Percentiles rank a stretch among this genome's conserved stretches.
These are phyloP conservation scores for Tachuris rubrigastra DNA, from an alignment of 2,113 vertebrate genomes.

Conservation along the genomic window DNA sequence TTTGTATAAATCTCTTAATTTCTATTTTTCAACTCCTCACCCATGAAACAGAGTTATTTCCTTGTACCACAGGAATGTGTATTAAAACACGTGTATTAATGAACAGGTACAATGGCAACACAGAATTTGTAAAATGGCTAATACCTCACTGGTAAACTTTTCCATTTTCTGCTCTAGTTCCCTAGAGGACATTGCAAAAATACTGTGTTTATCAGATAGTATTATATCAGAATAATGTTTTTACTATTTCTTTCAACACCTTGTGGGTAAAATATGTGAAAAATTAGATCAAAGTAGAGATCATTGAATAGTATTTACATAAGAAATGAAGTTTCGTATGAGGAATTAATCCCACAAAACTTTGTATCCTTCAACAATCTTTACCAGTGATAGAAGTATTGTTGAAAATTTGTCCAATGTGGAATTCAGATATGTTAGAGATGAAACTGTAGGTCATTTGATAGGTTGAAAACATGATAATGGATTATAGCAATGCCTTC, in stretches of 20 bases:
- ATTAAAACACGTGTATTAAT: background rate
- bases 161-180: background rate
- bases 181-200: background rate
- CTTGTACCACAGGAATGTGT: background rate
- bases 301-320: background rate
- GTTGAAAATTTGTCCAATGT: background rate
- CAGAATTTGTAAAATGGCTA: background rate
- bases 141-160: background rate
- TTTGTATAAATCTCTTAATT: slow-evolving; percentile 19
- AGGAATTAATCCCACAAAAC: background rate
- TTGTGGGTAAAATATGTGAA: background rate
- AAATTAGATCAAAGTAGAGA: background rate
- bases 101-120: background rate
- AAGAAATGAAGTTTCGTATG: background rate
- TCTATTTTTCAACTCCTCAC: slow-evolving; percentile 13
- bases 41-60: background rate
- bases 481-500: background rate
- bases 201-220: background rate
- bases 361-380: background rate
- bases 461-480: background rate
- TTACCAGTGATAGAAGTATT: background rate
- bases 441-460: background rate
- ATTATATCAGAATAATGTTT: background rate
- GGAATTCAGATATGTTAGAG: background rate
- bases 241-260: background rate